A percentile compares a stretch with the other conserved stretches of the same genome.
phyloP scores from a whole-genome alignment of 1,140 invertebrate species.

The Wasmannia auropunctata region DNA sequence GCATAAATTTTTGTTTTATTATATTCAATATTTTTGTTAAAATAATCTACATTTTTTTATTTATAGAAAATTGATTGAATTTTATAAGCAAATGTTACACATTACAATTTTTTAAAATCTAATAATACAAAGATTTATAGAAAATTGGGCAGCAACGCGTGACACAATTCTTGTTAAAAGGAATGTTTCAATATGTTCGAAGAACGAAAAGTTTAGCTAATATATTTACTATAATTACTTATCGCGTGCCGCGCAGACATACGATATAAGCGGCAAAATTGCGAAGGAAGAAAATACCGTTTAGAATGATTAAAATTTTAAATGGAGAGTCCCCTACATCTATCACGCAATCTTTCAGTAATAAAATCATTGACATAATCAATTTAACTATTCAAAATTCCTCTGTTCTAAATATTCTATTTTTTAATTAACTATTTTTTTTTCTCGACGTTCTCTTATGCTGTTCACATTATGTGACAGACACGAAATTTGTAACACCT shows the following conservation, averaged over 20 bases:
- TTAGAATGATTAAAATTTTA: neutral
- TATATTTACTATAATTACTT: neutral
- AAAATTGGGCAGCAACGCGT: neutral
- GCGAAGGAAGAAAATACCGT: neutral
- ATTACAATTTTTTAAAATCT: neutral
- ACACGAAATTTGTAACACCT: neutral
- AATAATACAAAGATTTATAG: neutral
- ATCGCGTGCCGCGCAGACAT: neutral
- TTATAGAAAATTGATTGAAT: neutral
- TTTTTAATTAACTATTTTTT: neutral
- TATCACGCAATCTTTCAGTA: neutral
- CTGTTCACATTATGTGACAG: neutral
- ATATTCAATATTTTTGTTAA: neutral
- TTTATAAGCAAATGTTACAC: neutral
- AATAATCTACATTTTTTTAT: neutral
- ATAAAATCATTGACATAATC: neutral
- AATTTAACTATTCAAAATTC: neutral
- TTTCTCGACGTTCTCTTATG: neutral
- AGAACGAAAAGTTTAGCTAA: neutral
- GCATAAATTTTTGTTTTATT: neutral
- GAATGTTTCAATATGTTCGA: neutral
- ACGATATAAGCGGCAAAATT: neutral
- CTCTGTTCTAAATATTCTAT: neutral
- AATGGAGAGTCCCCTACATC: neutral
- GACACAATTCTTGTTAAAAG: neutral